phyloP scores from a whole-genome alignment of 1,140 invertebrate genomes.

The Chionoecetes opilio region DNA sequence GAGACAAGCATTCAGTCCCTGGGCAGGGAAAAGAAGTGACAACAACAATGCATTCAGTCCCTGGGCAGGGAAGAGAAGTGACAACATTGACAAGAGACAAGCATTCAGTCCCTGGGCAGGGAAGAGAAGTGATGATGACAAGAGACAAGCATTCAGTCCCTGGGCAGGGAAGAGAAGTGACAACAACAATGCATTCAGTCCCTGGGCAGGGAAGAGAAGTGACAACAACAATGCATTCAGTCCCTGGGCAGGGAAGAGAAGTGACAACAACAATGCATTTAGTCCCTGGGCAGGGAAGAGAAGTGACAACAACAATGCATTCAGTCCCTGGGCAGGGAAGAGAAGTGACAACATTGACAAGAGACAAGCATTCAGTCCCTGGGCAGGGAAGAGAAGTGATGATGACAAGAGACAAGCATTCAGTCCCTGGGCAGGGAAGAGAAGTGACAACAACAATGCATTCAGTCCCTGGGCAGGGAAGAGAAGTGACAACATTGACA shows the following conservation, averaged over 20 bases:
- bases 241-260: constrained; percentile 67
- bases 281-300: constrained; percentile 64
- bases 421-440: constrained; percentile 6
- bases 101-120: constrained; percentile 62
- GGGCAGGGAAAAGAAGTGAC: constrained; percentile 64
- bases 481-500: constrained; percentile 44
- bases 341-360: not conserved
- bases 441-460: constrained; percentile 17
- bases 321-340: constrained; percentile 66
- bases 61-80: constrained; percentile 54
- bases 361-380: not conserved
- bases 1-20: constrained; percentile 59
- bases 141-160: not conserved
- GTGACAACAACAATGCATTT: constrained; percentile 49
- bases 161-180: not conserved
- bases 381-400: not conserved
- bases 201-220: not conserved
- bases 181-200: constrained; percentile 41
- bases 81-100: not conserved
- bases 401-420: too few species aligned
- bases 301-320: not conserved
- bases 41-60: constrained; percentile 56
- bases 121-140: constrained; percentile 37
- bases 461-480: constrained; percentile 72
- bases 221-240: constrained; percentile 55